phyloP scores from a whole-genome alignment of 2,113 vertebrate species.

The Grallaria varia region DNA sequence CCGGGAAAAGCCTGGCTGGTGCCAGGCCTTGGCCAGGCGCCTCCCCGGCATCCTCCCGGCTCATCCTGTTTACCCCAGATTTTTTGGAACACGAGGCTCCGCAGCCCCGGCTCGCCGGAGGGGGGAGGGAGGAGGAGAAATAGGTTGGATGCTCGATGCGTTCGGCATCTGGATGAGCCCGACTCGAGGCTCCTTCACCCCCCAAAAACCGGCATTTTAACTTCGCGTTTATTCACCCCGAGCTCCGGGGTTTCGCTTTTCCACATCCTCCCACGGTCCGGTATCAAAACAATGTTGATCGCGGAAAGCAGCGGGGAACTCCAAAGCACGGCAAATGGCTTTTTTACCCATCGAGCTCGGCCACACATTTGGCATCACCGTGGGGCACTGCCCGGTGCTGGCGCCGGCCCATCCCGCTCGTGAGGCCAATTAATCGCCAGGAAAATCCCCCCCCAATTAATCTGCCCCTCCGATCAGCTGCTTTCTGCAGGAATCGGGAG shows the following conservation, averaged over 20 bases:
- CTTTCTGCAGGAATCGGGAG: not conserved
- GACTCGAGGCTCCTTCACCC: not conserved
- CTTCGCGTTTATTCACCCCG: not conserved
- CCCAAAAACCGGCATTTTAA: not conserved
- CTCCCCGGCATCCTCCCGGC: not conserved
- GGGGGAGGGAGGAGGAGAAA: not conserved
- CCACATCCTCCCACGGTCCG: not conserved
- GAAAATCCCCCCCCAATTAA: not conserved
- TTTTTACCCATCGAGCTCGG: not conserved
- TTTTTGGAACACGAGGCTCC: not conserved
- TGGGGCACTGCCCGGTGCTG: not conserved
- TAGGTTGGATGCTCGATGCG: accelerated
- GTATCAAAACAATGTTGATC: not conserved
- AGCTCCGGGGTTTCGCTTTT: not conserved
- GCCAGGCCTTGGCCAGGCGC: not conserved
- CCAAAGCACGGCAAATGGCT: not conserved
- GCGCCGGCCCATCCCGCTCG: not conserved
- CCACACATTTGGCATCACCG: not conserved
- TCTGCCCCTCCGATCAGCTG: not conserved
- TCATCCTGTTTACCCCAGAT: not conserved
- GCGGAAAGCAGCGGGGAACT: not conserved
- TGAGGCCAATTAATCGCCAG: not conserved
- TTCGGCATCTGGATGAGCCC: not conserved
- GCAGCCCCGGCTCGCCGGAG: not conserved
- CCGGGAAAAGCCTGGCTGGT: not conserved